Evolutionary conservation across 2,888 invertebrate species (phyloP), one percentile per base, ranked within the genome.

Genomic region (Protonemura montana): DNA sequence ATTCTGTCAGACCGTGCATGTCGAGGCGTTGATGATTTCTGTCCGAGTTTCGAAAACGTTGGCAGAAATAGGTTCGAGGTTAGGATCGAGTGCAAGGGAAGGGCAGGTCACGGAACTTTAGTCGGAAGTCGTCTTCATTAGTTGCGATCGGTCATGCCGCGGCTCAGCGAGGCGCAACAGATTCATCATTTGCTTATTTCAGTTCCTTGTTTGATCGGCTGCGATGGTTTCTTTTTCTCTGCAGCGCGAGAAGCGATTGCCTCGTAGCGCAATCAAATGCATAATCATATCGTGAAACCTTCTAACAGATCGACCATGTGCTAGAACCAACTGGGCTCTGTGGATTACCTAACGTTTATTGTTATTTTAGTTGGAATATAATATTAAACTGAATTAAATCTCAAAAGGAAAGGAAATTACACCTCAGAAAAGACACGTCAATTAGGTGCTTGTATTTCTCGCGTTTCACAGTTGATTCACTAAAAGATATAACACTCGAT

Each of bases 81-180:
- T 10, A 76, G 76, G 80, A 27, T 16, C n/a, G 30, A 30, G 81
- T n/a, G 29, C 26, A 29, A 16, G 81, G 30, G 81, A 81, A 29
- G 30, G 81, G 81, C 29, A 81, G 81, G 81, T 81, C 81, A 81
- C 81, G 81, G 81, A 59, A 81, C 81, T 81, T 29, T n/a, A 30
- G 81, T 81, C 81, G 81, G 81, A 81, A 28, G 81, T 81, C 81
- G n/a, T 30, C 81, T 28, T 81, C 81, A 81, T 81, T 30, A 81
- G 81, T n/a, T 0, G 30, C 81, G n/a, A 81, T 81, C 81, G 81
- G 81, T 81, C 81, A 81, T 81, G 81, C 28, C 30, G 81, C 13
- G 29, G 30, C 29, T 0, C 81, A 30, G 21, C 78, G 26, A 78
- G 26, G 78, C 78, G 78, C 10, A 26, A 78, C 78, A 78, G 78